Conservation (phyloP, 1,140 invertebrate genomes). For the Oscheius sp. region DNA sequence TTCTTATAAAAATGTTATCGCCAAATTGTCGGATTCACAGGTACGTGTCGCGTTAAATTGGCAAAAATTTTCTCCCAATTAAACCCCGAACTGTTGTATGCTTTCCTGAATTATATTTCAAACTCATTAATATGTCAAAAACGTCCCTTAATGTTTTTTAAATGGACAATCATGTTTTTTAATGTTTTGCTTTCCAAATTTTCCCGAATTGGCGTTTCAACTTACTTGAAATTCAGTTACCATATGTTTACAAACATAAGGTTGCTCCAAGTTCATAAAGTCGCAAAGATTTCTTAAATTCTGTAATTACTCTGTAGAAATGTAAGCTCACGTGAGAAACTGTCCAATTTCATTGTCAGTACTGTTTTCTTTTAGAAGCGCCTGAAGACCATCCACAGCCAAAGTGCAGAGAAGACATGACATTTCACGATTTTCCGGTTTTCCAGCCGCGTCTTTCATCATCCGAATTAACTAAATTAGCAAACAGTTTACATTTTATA, state of each 20-base stretch:
- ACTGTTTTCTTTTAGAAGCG: conserved; percentile 7
- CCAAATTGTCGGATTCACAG: too few species aligned
- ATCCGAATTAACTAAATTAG: conserved; percentile 14
- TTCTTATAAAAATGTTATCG: too few species aligned
- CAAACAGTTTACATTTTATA: not conserved
- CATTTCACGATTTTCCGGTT: conserved; percentile 20
- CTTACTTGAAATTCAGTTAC: conserved; percentile 31
- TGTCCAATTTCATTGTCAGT: conserved; percentile 34
- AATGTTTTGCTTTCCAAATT: too few species aligned
- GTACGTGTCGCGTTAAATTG: too few species aligned
- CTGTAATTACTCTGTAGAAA: too few species aligned
- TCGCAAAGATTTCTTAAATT: conserved; percentile 34
- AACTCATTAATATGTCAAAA: too few species aligned
- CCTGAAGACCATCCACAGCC: conserved; percentile 20
- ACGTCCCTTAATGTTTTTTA: too few species aligned
- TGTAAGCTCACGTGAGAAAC: conserved; percentile 18
- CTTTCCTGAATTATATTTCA: too few species aligned
- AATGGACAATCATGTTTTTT: too few species aligned
- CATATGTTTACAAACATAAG: conserved; percentile 31
- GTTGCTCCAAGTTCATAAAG: conserved; percentile 28
- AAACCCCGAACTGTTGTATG: too few species aligned
- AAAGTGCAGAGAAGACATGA: conserved; percentile 28
- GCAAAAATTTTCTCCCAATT: too few species aligned
- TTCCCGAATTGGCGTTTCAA: too few species aligned
- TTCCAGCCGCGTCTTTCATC: not conserved